A percentile compares a stretch with the other conserved stretches of the same genome.
phyloP scores from a whole-genome alignment of 2,888 invertebrate species.

The Saturnia pavonia region DNA sequence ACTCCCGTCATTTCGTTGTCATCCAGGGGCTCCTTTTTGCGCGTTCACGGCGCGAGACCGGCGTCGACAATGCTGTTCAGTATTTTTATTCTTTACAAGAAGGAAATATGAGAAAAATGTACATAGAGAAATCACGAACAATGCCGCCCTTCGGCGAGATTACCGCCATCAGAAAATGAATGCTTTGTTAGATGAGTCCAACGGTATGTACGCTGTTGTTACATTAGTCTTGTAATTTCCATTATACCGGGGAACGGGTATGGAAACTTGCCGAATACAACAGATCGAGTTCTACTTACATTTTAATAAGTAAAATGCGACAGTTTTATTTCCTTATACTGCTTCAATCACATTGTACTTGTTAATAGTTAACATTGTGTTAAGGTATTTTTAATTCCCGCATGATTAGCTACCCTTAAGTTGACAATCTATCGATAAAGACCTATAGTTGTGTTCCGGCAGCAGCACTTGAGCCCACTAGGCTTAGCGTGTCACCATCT shows the following conservation, averaged over 20 bases:
- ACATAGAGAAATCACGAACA: slow-evolving; percentile 76
- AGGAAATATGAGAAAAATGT: slow-evolving; percentile 67
- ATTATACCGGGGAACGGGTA: slow-evolving; percentile 59
- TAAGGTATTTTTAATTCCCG: too few relatives aligned
- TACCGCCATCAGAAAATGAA: slow-evolving; percentile 81
- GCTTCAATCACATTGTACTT: background rate
- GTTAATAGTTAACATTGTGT: too few relatives aligned
- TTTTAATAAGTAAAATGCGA: slow-evolving; percentile 41
- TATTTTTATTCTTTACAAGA: slow-evolving; percentile 76
- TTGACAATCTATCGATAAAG: too few relatives aligned
- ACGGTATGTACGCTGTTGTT: slow-evolving; percentile 74
- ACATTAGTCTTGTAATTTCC: slow-evolving; percentile 76
- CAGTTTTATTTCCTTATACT: slow-evolving; percentile 12
- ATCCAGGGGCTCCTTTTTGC: slow-evolving; percentile 75
- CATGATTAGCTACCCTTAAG: too few relatives aligned
- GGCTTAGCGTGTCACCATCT: too few relatives aligned
- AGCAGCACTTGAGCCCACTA: too few relatives aligned
- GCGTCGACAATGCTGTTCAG: slow-evolving; percentile 78
- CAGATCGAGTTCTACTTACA: slow-evolving; percentile 55
- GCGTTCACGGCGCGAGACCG: slow-evolving; percentile 71
- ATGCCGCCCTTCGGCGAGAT: slow-evolving; percentile 79
- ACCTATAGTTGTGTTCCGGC: too few relatives aligned
- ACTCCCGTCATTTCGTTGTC: slow-evolving; percentile 80
- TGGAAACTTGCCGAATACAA: slow-evolving; percentile 61
- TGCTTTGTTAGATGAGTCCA: slow-evolving; percentile 75